Evolutionary conservation across 2,113 vertebrate genomes (phyloP).

Genomic region (Bos javanicus): DNA sequence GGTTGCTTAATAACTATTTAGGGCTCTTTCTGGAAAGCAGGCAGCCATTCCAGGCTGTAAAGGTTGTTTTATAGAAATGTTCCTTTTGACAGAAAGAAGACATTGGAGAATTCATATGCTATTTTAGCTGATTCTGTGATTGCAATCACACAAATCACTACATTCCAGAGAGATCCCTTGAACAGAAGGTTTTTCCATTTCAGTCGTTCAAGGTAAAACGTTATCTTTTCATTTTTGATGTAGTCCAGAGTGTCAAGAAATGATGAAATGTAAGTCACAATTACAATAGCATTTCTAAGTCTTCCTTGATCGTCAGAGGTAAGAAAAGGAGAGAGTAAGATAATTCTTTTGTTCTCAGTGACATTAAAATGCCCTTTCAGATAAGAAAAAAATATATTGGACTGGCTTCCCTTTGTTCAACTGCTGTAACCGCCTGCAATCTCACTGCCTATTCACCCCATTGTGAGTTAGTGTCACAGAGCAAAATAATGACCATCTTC

Average conservation of each 20-base stretch:
- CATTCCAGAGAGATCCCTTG: constrained; percentile 46
- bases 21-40: constrained; percentile 39
- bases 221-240: constrained; percentile 65
- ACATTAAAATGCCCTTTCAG: constrained; percentile 38
- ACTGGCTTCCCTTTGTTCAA: constrained; percentile 3
- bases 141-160: constrained; percentile 52
- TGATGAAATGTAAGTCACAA: constrained; percentile 40
- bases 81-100: constrained; percentile 38
- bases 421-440: background rate
- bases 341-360: constrained; percentile 34
- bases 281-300: constrained; percentile 47
- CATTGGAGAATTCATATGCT: background rate
- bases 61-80: constrained; percentile 24
- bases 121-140: constrained; percentile 56
- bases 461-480: background rate
- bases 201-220: constrained; percentile 44
- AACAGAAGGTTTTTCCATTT: constrained; percentile 65
- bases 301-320: constrained; percentile 30
- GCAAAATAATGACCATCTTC: background rate
- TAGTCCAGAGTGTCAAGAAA: constrained; percentile 42
- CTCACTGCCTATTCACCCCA: background rate
- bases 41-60: constrained; percentile 13
- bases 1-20: constrained; percentile 55
- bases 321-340: constrained; percentile 9
- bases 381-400: background rate